Evolutionary conservation across 2,888 invertebrate genomes (phyloP).

Genomic region (Sipha maydis): DNA sequence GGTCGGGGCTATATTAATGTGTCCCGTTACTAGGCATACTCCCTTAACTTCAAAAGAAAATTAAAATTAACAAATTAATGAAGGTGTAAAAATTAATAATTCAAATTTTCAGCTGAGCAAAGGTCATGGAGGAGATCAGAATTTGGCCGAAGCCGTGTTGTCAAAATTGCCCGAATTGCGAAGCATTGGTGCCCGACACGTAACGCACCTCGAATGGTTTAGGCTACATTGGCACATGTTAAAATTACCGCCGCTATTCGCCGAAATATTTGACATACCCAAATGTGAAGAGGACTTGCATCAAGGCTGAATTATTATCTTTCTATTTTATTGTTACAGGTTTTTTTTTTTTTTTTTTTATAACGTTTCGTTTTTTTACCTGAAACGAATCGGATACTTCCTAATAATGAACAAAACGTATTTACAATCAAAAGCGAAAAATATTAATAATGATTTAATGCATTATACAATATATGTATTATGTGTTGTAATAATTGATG

Average conservation of each 20-base stretch:
- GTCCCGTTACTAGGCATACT: too few species aligned
- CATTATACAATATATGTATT: too few species aligned
- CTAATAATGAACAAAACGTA: conserved; percentile 30
- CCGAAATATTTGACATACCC: conserved; percentile 97
- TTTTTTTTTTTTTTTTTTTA: conserved; percentile 20
- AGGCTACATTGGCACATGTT: conserved; percentile 87
- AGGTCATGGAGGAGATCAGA: conserved; percentile 73
- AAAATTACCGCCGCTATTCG: conserved; percentile 89
- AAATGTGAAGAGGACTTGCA: conserved; percentile 78
- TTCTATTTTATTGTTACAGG: conserved; percentile 30
- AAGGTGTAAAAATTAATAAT: too few species aligned
- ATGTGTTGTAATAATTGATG: too few species aligned
- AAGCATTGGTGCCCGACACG: conserved; percentile 83
- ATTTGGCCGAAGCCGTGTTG: conserved; percentile 72
- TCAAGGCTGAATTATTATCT: conserved; percentile 61
- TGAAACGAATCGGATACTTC: conserved; percentile 35
- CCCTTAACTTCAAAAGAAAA: too few species aligned
- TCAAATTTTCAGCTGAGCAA: conserved; percentile 69
- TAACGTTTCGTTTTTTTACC: conserved; percentile 15
- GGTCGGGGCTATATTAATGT: too few species aligned
- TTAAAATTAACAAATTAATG: too few species aligned
- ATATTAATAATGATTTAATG: background rate
- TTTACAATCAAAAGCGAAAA: conserved; percentile 48
- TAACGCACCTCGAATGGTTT: conserved; percentile 89
- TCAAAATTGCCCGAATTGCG: conserved; percentile 79